Evolutionary conservation across 2,888 invertebrate genomes (phyloP), one percentile per base, ranked within the genome.

Genomic region (Cheilosia scutellata): DNA sequence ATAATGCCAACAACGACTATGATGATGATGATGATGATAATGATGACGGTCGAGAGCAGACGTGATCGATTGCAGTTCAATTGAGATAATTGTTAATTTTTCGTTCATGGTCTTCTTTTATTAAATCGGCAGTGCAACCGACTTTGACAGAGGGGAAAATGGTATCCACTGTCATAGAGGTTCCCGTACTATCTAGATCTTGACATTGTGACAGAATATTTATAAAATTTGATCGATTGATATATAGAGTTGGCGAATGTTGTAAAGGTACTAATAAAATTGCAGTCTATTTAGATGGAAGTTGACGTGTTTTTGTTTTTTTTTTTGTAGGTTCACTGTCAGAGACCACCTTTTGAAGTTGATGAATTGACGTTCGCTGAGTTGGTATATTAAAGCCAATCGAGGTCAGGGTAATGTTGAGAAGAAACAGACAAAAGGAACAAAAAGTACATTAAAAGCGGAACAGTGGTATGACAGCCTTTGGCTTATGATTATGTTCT

Each of bases 21-120:
- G 74, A 40, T 37, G 63, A 74, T 53, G 74, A 66, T 31, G 53
- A 29, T 51, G 58, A 77, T 77, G 62, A 72, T 82, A 27, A 77
- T 77, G 51, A 66, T 44, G 63, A 65, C 49, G 57, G 60, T 58
- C 55, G 58, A 29, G 25, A 77, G 80, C 37, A 78, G 86, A 86
- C 86, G 86, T 86, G 86, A 86, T 86, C 86, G 86, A 86, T 86
- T 72, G 82, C 82, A 82, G 72, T 86, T 86, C 86, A 86, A 86
- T 77, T 76, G 51, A 77, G 76, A 82, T 86, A 82, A 82, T 86
- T 86, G 76, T 86, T 82, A 82, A 82, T 77, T 72, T 86, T 77
- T 71, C 72, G 86, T 77, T 86, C 86, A 86, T 63, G 86, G 80
- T 82, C 68, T 82, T 76, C 86, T 68, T 77, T 86, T 86, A 76